These are phyloP conservation scores for Cecidostiba fungosa DNA, from an alignment of 2,888 invertebrate species.

Conservation along the genomic window DNA sequence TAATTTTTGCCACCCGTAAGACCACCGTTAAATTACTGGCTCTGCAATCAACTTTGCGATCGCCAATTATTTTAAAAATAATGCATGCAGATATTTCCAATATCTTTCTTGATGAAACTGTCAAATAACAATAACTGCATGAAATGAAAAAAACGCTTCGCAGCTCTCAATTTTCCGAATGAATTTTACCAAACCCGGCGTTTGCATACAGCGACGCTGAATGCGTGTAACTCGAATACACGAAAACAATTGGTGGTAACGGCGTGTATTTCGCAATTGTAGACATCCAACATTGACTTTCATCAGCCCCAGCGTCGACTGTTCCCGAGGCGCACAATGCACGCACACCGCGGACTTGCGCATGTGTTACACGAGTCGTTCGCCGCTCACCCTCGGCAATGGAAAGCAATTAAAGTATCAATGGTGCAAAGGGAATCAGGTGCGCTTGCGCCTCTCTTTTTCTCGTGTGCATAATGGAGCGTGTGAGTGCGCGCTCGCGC, in stretches of 20 bases:
- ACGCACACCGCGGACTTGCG: background rate
- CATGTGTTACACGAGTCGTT: background rate
- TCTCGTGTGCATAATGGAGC: slow-evolving; percentile 43
- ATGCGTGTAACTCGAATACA: background rate
- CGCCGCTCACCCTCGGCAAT: background rate
- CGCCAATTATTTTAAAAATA: too few relatives aligned
- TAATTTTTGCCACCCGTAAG: too few relatives aligned
- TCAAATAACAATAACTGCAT: too few relatives aligned
- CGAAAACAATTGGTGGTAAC: slow-evolving; percentile 2
- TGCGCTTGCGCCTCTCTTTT: background rate
- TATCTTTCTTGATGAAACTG: too few relatives aligned
- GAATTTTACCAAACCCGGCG: background rate
- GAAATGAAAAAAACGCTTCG: slow-evolving; percentile 51
- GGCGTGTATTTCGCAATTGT: slow-evolving; percentile 21
- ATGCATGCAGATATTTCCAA: too few relatives aligned
- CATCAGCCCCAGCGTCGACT: background rate
- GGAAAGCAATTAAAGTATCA: slow-evolving; percentile 56
- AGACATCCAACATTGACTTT: slow-evolving; percentile 38
- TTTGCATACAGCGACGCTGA: background rate
- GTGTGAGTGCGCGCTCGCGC: slow-evolving; percentile 8
- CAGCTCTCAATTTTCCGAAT: slow-evolving; percentile 39
- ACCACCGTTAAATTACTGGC: too few relatives aligned
- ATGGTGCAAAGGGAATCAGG: slow-evolving; percentile 42
- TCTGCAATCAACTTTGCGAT: too few relatives aligned
- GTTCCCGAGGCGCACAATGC: background rate